These are phyloP conservation scores for Hylia prasina DNA, from an alignment of 2,113 vertebrate genomes.

Conservation along the genomic window DNA sequence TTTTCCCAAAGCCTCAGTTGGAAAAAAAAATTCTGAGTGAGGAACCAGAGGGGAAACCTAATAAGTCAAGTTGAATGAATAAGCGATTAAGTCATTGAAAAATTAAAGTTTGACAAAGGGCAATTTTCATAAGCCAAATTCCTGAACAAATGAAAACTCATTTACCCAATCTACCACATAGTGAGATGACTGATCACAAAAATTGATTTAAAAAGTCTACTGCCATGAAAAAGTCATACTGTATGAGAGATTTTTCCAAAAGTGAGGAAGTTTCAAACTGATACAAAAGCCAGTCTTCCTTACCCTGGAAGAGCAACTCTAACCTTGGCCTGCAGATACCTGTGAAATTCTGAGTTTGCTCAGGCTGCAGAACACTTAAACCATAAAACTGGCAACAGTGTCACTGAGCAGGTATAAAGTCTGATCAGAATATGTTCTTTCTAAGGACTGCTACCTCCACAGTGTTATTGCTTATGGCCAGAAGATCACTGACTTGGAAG, in stretches of 20 bases:
- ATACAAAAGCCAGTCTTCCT: neutral
- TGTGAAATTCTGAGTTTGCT: neutral
- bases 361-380: neutral
- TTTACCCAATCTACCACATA: neutral
- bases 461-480: neutral
- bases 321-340: neutral
- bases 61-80: neutral
- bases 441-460: neutral
- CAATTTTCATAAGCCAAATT: neutral
- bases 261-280: neutral
- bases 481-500: neutral
- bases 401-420: neutral
- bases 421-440: neutral
- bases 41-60: neutral
- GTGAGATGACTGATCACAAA: neutral
- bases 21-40: neutral
- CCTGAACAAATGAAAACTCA: neutral
- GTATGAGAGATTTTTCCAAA: neutral
- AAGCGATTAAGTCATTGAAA: neutral
- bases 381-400: neutral
- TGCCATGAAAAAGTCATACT: neutral
- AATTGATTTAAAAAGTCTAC: no score
- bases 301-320: neutral
- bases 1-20: neutral
- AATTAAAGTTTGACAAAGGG: neutral